Conservation (phyloP, 2,113 vertebrate species). For the Clinocottus analis region DNA sequence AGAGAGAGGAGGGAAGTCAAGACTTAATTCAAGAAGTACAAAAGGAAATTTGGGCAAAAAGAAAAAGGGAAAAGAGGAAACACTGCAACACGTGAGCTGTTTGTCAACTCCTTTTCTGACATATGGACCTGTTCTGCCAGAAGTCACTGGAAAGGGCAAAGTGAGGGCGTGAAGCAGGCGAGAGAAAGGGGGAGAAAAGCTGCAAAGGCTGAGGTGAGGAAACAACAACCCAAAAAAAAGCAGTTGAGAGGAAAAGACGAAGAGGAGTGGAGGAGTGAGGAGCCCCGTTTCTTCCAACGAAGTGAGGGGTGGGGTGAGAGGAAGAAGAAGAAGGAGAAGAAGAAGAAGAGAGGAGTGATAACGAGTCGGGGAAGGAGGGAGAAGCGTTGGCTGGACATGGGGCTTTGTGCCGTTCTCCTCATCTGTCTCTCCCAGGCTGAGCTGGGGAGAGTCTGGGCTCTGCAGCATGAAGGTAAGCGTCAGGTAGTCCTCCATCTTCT, state of each 20-base stretch:
- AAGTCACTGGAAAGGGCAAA: slow-evolving; percentile 59
- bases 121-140: slow-evolving; percentile 68
- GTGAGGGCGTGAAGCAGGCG: slow-evolving; percentile 20
- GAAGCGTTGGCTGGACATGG: slow-evolving; percentile 78
- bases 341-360: slow-evolving; percentile 42
- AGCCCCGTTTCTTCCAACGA: slow-evolving; percentile 40
- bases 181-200: slow-evolving; percentile 29
- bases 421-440: slow-evolving; percentile 85
- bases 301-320: slow-evolving; percentile 40
- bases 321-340: slow-evolving; percentile 15
- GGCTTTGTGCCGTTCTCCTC: slow-evolving; percentile 81
- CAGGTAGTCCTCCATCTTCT: slow-evolving; percentile 27
- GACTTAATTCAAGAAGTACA: slow-evolving; percentile 15
- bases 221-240: no score
- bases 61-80: slow-evolving; percentile 17
- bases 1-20: neutral
- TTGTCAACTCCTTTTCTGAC: slow-evolving; percentile 61
- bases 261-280: slow-evolving; percentile 71
- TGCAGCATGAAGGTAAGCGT: slow-evolving; percentile 80
- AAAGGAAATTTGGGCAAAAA: slow-evolving; percentile 13
- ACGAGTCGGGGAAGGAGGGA: slow-evolving; percentile 64
- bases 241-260: slow-evolving; percentile 56
- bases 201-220: slow-evolving; percentile 57
- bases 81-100: slow-evolving; percentile 49
- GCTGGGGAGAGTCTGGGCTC: slow-evolving; percentile 80